Evolutionary conservation across 2,888 invertebrate genomes (phyloP).

Genomic region (Chymomyza procnemis): DNA sequence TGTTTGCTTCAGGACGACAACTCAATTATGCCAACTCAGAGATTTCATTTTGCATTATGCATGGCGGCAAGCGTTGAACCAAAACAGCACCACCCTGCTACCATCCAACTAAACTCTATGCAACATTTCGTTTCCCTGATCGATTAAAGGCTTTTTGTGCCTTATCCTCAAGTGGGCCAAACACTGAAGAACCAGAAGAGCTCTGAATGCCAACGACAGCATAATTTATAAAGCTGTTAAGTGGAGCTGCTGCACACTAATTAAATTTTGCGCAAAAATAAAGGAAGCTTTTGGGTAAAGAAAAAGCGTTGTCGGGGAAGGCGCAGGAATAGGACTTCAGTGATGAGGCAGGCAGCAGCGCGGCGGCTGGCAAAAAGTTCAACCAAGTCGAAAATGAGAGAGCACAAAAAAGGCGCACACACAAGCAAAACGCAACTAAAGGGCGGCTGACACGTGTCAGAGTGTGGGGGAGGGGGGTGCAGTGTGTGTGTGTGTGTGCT

Average conservation of each 20-base stretch:
- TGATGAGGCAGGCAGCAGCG: background rate
- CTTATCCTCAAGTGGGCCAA: constrained; percentile 36
- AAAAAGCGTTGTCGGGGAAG: background rate
- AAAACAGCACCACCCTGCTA: background rate
- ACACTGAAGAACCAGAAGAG: constrained; percentile 23
- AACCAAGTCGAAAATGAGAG: constrained; percentile 36
- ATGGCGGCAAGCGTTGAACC: background rate
- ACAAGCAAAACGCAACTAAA: constrained; percentile 10
- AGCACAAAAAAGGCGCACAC: background rate
- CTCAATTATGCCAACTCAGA: constrained; percentile 60
- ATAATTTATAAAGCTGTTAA: constrained; percentile 11
- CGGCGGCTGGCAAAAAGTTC: constrained; percentile 27
- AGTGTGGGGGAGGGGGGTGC: no score
- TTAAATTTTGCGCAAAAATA: constrained; percentile 44
- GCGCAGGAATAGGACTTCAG: constrained; percentile 22
- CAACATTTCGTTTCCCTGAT: constrained; percentile 36
- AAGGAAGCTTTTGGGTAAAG: background rate
- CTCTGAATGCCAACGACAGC: background rate
- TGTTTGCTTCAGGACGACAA: constrained; percentile 49
- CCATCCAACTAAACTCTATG: constrained; percentile 15
- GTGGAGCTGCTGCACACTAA: constrained; percentile 42
- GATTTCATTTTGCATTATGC: constrained; percentile 29
- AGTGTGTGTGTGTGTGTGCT: background rate
- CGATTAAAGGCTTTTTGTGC: constrained; percentile 56
- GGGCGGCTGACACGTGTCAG: constrained; percentile 3